Evolutionary conservation across 1,140 invertebrate species (phyloP).

Genomic region (Aphis craccivora): DNA sequence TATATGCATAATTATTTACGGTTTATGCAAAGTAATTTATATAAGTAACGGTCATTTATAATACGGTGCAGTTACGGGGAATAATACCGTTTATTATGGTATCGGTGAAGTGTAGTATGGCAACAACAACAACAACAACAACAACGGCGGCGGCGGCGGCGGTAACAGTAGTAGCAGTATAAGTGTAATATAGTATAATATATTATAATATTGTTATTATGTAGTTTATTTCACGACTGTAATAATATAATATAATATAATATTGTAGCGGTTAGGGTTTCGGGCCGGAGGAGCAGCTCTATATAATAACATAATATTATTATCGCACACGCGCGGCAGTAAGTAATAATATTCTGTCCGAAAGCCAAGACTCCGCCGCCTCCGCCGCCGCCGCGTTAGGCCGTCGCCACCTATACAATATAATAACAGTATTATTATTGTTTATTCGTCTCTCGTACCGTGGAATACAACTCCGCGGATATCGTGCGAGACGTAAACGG

Average conservation of each 20-base stretch:
- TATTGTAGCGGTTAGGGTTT: background rate
- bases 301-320: slow-evolving; percentile 4
- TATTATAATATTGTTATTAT: slow-evolving; percentile 11
- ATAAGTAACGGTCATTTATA: slow-evolving; percentile 38
- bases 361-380: background rate
- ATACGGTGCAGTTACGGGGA: background rate
- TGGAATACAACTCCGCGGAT: background rate
- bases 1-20: slow-evolving; percentile 24
- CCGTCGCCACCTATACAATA: background rate
- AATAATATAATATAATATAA: slow-evolving; percentile 6
- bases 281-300: background rate
- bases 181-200: background rate
- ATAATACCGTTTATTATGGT: slow-evolving; percentile 19
- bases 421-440: background rate
- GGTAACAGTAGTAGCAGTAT: too few species aligned
- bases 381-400: background rate
- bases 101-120: slow-evolving; percentile 1
- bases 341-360: background rate
- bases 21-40: slow-evolving; percentile 33
- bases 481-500: too few species aligned
- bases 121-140: background rate
- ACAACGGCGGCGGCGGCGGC: background rate
- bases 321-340: background rate
- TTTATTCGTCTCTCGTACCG: background rate
- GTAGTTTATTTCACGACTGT: background rate